phyloP scores from a whole-genome alignment of 2,888 invertebrate species.

The Furcula furcula region DNA sequence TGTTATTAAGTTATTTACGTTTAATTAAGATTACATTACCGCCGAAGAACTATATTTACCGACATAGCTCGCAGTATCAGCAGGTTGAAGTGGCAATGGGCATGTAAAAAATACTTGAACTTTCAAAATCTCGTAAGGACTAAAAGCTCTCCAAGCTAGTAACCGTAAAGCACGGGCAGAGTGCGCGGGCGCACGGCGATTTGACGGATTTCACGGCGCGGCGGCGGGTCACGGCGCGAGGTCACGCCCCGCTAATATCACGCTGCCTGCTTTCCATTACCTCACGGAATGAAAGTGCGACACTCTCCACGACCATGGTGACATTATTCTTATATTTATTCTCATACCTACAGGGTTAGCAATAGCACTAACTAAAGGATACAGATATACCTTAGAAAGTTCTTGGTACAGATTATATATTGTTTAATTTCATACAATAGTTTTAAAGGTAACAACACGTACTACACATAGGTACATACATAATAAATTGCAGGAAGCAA shows the following conservation, averaged over 20 bases:
- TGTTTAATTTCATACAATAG: too few species aligned
- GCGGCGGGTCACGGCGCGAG: conserved; percentile 64
- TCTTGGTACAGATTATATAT: too few species aligned
- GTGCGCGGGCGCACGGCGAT: conserved; percentile 77
- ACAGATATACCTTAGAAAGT: too few species aligned
- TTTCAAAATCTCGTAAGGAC: conserved; percentile 18
- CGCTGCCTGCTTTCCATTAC: conserved; percentile 64
- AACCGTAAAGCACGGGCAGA: conserved; percentile 48
- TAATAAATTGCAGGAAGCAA: too few species aligned
- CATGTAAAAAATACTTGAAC: not conserved
- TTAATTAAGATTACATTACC: too few species aligned
- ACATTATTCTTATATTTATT: conserved; percentile 25
- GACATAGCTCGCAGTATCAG: too few species aligned
- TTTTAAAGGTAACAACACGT: too few species aligned
- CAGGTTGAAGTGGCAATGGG: too few species aligned
- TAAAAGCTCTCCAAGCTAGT: conserved; percentile 30
- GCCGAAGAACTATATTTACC: too few species aligned
- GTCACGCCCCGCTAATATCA: conserved; percentile 74
- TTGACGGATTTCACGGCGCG: conserved; percentile 75
- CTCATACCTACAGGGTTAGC: not conserved
- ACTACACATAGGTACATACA: too few species aligned
- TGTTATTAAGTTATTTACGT: too few species aligned
- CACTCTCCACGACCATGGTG: conserved; percentile 39
- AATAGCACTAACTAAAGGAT: too few species aligned
- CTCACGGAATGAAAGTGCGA: conserved; percentile 61